phyloP scores from a whole-genome alignment of 1,140 invertebrate species.

The Manduca sexta region DNA sequence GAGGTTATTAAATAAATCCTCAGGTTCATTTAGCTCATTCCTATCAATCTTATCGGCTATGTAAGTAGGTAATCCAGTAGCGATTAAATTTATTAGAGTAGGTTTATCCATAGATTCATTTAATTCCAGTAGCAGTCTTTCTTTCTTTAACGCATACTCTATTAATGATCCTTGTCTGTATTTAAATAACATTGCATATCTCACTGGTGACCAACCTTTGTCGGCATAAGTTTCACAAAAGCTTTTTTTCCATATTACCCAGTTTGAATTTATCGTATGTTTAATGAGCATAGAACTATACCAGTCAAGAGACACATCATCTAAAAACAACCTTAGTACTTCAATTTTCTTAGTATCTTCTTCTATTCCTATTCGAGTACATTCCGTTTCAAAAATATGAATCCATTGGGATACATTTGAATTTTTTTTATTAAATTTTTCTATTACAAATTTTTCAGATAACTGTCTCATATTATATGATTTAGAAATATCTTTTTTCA shows the following conservation, averaged over 20 bases:
- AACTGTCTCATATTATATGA: background rate
- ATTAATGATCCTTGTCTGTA: slow-evolving; percentile 29
- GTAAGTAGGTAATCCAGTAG: slow-evolving; percentile 33
- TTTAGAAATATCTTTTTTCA: background rate
- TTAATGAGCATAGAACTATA: slow-evolving; percentile 38
- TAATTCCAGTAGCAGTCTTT: slow-evolving; percentile 26
- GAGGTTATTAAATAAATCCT: slow-evolving; percentile 26
- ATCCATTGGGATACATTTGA: slow-evolving; percentile 3
- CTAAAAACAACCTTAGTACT: slow-evolving; percentile 30
- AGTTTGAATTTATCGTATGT: slow-evolving; percentile 26
- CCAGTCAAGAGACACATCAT: slow-evolving; percentile 36
- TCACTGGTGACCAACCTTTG: slow-evolving; percentile 25
- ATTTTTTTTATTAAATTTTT: background rate
- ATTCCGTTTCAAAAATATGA: slow-evolving; percentile 1
- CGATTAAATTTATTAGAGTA: slow-evolving; percentile 34
- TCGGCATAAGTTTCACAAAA: slow-evolving; percentile 37
- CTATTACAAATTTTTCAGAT: background rate
- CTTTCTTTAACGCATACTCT: slow-evolving; percentile 34
- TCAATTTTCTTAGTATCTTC: slow-evolving; percentile 5
- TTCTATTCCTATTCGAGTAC: background rate
- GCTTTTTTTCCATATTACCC: slow-evolving; percentile 33
- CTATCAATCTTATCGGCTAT: slow-evolving; percentile 34
- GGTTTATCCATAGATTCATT: slow-evolving; percentile 23
- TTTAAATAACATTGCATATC: slow-evolving; percentile 29
- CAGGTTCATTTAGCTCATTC: slow-evolving; percentile 23